These are phyloP conservation scores for Drosophila quasianomalipes DNA, from an alignment of 2,888 invertebrate genomes.

Conservation along the genomic window DNA sequence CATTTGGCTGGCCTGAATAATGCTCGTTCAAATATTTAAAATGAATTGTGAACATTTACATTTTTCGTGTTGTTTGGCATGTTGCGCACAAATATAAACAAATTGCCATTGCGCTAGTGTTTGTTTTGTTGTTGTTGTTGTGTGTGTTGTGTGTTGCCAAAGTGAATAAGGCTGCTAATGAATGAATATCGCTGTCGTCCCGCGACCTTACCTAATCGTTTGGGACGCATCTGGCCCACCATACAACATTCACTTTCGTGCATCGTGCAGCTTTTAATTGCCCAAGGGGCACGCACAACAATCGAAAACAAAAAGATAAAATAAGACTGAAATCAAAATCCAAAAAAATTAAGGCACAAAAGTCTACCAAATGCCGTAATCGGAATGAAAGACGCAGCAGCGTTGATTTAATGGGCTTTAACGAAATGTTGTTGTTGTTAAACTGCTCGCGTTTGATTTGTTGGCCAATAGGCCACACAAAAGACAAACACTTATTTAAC, in stretches of 20 bases:
- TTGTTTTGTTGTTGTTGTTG: constrained; percentile 25
- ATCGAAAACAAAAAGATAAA: constrained; percentile 9
- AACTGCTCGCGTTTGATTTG: constrained; percentile 69
- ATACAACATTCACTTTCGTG: constrained; percentile 71
- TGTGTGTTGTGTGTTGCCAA: constrained; percentile 10
- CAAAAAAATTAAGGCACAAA: constrained; percentile 16
- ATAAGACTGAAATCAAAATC: constrained; percentile 26
- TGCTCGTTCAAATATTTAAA: constrained; percentile 9
- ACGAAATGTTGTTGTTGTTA: constrained; percentile 62
- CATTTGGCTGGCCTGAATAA: background rate
- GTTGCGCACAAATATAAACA: constrained; percentile 32
- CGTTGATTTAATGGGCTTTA: constrained; percentile 46
- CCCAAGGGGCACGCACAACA: constrained; percentile 59
- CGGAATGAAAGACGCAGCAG: constrained; percentile 38
- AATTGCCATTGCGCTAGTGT: constrained; percentile 48
- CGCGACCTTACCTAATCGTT: constrained; percentile 53
- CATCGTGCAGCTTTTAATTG: constrained; percentile 76
- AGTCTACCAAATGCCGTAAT: constrained; percentile 69
- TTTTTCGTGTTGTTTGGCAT: background rate
- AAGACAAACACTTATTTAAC: constrained; percentile 12
- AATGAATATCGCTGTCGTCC: constrained; percentile 19
- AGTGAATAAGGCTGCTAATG: constrained; percentile 28
- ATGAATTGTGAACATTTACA: constrained; percentile 20
- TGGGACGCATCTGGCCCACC: constrained; percentile 25
- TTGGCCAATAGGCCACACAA: constrained; percentile 43